phyloP scores from a whole-genome alignment of 2,888 invertebrate genomes.

The Mylabris sibirica region DNA sequence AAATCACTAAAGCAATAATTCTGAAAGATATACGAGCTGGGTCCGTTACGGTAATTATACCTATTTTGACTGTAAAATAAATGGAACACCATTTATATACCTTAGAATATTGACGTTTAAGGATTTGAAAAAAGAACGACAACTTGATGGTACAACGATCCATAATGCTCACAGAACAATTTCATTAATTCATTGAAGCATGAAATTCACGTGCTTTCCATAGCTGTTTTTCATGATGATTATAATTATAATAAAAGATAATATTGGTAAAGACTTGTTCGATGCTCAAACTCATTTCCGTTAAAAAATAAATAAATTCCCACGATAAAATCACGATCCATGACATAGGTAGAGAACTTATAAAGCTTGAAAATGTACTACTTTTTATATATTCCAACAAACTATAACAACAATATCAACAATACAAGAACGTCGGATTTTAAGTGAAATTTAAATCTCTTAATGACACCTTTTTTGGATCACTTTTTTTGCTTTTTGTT shows the following conservation, averaged over 20 bases:
- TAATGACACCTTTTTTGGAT: slow-evolving; percentile 44
- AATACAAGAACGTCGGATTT: slow-evolving; percentile 42
- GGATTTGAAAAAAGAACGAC: neutral
- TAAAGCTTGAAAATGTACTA: slow-evolving; percentile 35
- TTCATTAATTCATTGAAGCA: neutral
- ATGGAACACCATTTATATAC: neutral
- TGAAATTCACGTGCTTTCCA: neutral
- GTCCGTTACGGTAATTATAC: neutral
- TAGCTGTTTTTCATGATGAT: neutral
- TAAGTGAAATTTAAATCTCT: slow-evolving; percentile 49
- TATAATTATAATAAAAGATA: neutral
- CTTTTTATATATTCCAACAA: slow-evolving; percentile 13
- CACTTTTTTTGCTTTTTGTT: neutral
- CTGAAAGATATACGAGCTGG: neutral
- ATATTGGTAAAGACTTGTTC: slow-evolving; percentile 23
- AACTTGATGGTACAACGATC: neutral
- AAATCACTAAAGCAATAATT: neutral
- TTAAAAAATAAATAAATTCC: slow-evolving; percentile 30
- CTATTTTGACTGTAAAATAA: neutral
- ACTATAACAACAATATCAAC: slow-evolving; percentile 24
- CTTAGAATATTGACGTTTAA: neutral
- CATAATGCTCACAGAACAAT: neutral
- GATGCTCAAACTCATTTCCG: slow-evolving; percentile 29
- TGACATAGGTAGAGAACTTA: slow-evolving; percentile 22
- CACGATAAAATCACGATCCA: slow-evolving; percentile 41